Conservation (phyloP, 2,113 vertebrate species). For the Ramphastos sulfuratus region DNA sequence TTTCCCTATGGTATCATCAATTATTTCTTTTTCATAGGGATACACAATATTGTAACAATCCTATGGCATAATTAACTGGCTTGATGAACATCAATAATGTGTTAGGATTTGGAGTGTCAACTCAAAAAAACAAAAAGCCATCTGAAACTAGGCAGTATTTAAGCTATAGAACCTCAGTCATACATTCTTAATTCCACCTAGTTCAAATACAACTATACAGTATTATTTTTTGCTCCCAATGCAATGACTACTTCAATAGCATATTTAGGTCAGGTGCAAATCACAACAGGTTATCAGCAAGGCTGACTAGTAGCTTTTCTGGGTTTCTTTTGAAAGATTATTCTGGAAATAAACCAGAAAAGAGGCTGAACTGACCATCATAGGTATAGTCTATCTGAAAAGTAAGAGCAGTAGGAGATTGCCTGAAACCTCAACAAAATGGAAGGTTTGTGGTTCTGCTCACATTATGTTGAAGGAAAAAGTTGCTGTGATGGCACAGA, state of each 20-base stretch:
- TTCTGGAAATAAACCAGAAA: background rate
- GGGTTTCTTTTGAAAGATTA: background rate
- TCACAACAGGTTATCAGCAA: background rate
- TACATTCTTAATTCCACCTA: background rate
- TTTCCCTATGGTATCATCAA: conserved; percentile 12
- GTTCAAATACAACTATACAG: background rate
- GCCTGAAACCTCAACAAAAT: too few relatives aligned
- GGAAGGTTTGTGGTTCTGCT: too few relatives aligned
- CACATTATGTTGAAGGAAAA: too few relatives aligned
- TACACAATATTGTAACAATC: conserved; percentile 9
- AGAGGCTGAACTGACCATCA: background rate
- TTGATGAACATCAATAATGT: conserved; percentile 29
- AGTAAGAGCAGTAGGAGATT: background rate
- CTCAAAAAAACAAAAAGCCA: background rate
- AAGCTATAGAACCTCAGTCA: background rate
- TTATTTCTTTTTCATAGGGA: background rate
- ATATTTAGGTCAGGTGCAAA: background rate
- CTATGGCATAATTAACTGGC: background rate
- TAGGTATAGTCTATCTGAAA: background rate
- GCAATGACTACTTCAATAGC: background rate
- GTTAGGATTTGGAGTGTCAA: background rate
- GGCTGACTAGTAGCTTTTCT: background rate
- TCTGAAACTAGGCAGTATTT: background rate
- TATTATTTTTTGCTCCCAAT: background rate
- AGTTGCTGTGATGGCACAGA: too few relatives aligned